Base-by-base conservation (phyloP, 2,113 vertebrate genomes). In the Protobothrops flavoviridis region DNA sequence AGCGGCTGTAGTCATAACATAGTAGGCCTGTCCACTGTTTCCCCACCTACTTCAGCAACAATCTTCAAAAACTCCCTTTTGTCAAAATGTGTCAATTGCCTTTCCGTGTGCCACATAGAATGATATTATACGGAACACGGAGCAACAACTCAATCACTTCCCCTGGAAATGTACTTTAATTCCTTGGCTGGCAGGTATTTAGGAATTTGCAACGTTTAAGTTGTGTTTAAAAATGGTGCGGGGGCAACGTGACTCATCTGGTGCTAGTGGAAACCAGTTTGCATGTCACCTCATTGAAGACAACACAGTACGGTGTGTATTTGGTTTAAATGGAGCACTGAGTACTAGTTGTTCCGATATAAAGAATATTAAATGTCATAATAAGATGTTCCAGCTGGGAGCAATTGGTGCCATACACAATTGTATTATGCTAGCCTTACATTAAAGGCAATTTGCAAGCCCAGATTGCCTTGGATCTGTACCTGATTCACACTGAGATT, bases 21-120 rank as follows among this genome's bases (percentile, higher is more conserved):
- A 95, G 94, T 95, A 85, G 96, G 92, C 95, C 93, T 96, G 90
- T 94, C 95, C 87, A 87, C 94, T 95, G 81, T 93, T 94, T 94
- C 55, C 74, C 91, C 90, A 93, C 93, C 91, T 91, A 91, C 93
- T 93, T 88, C 6, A 1, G 43, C 61, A 81, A 61, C 56, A 90
- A 21, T 4, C 4, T 61, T 89, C 69, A 50, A 57, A 86, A 85
- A 81, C 61, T 13, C 12, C 21, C 74, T 92, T 56, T 52, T 92
- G 87, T 57, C 94, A 89, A 87, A 81, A 7, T 5, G 52, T 94
- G 94, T 74, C 57, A 93, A 94, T 33, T 94, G 0, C 0, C 39
- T 48, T 81, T 81, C 33, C 13, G 45, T 87, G 55, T 81, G 92
- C 74, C 39, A 61, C 29, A 48, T 23, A n/a, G 61, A 10, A 17